Evolutionary conservation across 2,797 vertebrate genomes (phyloP), one percentile per base, ranked within the genome.

Genomic region (Diplodus puntazzo): DNA sequence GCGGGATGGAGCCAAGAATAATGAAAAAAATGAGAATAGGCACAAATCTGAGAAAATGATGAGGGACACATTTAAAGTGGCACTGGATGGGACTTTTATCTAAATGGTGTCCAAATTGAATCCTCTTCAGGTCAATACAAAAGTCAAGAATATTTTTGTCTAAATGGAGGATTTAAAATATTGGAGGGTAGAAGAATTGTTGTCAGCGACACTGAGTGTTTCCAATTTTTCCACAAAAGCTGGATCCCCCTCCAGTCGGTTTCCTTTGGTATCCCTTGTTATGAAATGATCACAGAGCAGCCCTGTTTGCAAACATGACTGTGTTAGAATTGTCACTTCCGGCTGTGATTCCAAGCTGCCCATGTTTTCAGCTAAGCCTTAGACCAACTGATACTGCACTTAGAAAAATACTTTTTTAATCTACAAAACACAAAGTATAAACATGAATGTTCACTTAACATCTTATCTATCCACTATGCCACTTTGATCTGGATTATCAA

Each of bases 121-220:
- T 50, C 42, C 4, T 70, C 7, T 53, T 67, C 50, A 61, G 14
- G 2, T 39, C 1, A 16, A 21, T 43, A 48, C 16, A 6, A 46
- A 69, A 73, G 2, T 52, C 23, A 58, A 46, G 27, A 74, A 48
- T 53, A 61, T 65, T 16, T 70, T 59, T 69, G 50, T 67, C 21
- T 11, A 45, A 57, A 69, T 48, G 9, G 39, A 11, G 53, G 69
- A 66, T 69, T 66, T 52, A 53, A 48, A 69, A 62, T 43, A 5
- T 64, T 55, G 6, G 5, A 50, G 9, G 55, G 43, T n/a, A 5
- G 42, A 60, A 57, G 18, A 42, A n/a, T 16, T 17, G 23, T 5
- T 59, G 52, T 59, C 25, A 21, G 10, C 3, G 17, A 27, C 7
- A 42, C 0, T 17, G 20, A n/a, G 9, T 9, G 20, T 42, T 63